phyloP scores from a whole-genome alignment of 1,140 invertebrate species.

The Olivierus martensii region DNA sequence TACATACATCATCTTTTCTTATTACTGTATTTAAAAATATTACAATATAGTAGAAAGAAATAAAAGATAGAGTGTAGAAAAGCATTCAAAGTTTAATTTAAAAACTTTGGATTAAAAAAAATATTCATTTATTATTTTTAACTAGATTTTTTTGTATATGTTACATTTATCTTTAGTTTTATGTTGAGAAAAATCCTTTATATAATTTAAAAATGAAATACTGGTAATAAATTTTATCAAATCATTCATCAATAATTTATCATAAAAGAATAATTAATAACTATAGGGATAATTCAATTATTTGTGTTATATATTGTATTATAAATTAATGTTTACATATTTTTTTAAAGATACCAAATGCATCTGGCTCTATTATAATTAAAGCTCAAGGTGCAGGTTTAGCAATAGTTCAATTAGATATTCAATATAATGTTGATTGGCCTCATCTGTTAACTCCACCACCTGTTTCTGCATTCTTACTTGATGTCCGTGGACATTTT shows the following conservation, averaged over 20 bases:
- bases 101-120: no score
- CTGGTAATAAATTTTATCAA: neutral
- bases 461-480: constrained; percentile 57
- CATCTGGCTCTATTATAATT: constrained; percentile 83
- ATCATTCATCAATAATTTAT: neutral
- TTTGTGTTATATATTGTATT: neutral
- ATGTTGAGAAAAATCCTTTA: no score
- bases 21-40: no score
- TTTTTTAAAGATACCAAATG: constrained; percentile 56
- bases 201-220: neutral
- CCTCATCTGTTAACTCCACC: constrained; percentile 69
- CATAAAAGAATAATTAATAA: neutral
- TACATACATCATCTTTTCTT: no score
- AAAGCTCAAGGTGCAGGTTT: constrained; percentile 79
- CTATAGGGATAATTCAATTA: neutral
- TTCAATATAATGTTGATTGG: constrained; percentile 90
- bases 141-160: no score
- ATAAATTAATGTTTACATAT: no score
- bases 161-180: no score
- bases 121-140: no score
- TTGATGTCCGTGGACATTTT: constrained; percentile 54
- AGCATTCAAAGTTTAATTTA: no score
- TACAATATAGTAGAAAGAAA: no score
- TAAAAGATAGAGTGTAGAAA: no score
- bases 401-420: constrained; percentile 80